phyloP scores from a whole-genome alignment of 2,888 invertebrate species.

The Eueremaeus valkanovi region DNA sequence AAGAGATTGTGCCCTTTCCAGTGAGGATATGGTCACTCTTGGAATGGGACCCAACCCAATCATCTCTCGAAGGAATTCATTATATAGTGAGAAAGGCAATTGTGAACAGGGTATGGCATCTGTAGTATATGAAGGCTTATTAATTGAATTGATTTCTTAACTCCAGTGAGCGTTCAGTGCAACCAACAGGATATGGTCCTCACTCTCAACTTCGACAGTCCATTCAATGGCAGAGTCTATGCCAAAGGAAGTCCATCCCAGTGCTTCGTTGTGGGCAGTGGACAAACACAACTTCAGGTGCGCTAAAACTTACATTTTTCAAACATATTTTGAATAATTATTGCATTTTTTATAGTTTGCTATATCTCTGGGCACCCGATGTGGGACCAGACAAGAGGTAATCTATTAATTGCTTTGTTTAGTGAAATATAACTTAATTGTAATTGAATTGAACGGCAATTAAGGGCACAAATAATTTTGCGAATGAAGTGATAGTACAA shows the following conservation, averaged over 20 bases:
- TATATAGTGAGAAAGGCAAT: slow-evolving; percentile 73
- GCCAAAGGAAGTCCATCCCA: slow-evolving; percentile 66
- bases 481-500: slow-evolving; percentile 55
- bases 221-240: slow-evolving; percentile 68
- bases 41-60: slow-evolving; percentile 64
- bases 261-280: slow-evolving; percentile 48
- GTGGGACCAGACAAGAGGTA: slow-evolving; percentile 55
- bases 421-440: background rate
- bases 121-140: background rate
- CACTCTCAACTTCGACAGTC: slow-evolving; percentile 56
- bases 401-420: background rate
- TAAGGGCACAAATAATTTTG: slow-evolving; percentile 53
- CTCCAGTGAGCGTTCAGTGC: slow-evolving; percentile 71
- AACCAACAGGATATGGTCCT: slow-evolving; percentile 66
- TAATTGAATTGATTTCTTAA: slow-evolving; percentile 44
- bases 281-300: slow-evolving; percentile 46
- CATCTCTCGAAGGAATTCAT: slow-evolving; percentile 59
- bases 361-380: slow-evolving; percentile 59
- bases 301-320: background rate
- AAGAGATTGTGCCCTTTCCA: slow-evolving; percentile 67
- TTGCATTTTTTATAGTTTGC: slow-evolving; percentile 42
- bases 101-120: slow-evolving; percentile 71
- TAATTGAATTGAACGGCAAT: slow-evolving; percentile 21
- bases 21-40: slow-evolving; percentile 61
- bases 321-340: background rate